Conservation (phyloP, 2,888 invertebrate species). For the Cantharis lateralis region DNA sequence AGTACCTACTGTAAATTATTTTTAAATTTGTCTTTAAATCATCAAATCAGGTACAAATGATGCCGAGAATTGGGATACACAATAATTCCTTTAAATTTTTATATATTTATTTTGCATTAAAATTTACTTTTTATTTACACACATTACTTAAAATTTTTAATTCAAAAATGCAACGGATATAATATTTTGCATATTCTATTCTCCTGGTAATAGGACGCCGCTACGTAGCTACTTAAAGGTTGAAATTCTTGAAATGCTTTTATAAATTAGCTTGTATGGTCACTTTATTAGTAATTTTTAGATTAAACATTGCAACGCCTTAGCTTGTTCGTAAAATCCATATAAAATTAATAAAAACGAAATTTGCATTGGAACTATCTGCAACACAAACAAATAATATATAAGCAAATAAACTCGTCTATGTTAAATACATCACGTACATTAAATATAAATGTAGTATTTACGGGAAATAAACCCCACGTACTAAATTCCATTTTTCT, state of each 20-base stretch:
- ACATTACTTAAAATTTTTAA: not conserved
- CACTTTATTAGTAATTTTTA: not conserved
- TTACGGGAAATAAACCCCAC: conserved; percentile 18
- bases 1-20: no score
- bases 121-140: not conserved
- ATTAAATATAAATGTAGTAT: conserved; percentile 18
- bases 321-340: not conserved
- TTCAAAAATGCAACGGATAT: not conserved
- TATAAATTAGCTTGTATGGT: not conserved
- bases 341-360: not conserved
- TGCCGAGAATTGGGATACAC: no score
- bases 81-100: no score
- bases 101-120: no score
- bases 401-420: not conserved
- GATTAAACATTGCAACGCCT: not conserved
- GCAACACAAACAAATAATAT: not conserved
- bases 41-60: no score
- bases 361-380: not conserved
- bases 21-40: no score
- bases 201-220: not conserved
- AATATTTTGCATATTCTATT: not conserved
- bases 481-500: conserved; percentile 16
- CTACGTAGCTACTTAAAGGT: not conserved
- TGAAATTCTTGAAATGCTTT: not conserved
- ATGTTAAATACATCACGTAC: conserved; percentile 6